phyloP scores from a whole-genome alignment of 2,888 invertebrate species.

The Omphaloscelis lunosa region DNA sequence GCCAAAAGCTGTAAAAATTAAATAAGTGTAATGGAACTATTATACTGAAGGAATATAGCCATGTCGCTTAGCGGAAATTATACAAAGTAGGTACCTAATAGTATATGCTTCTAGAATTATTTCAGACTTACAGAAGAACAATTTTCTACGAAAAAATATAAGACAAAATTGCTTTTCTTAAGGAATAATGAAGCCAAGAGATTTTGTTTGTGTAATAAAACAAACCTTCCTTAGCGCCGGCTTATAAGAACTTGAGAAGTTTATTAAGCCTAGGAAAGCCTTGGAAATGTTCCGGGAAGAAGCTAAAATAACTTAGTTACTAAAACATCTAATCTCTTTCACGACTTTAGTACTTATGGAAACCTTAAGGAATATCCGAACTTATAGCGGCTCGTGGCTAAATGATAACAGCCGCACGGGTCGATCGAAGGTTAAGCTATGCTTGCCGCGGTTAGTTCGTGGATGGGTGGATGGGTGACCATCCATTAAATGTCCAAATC shows the following conservation, averaged over 20 bases:
- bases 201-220: conserved; percentile 29
- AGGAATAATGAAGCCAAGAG: conserved; percentile 24
- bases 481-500: not conserved
- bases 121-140: not conserved
- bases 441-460: not conserved
- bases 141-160: not conserved
- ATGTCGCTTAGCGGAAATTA: not conserved
- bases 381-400: not conserved
- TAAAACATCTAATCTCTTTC: conserved; percentile 7
- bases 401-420: not conserved
- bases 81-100: not conserved
- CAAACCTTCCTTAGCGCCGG: not conserved
- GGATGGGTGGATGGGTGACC: not conserved
- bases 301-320: conserved; percentile 4
- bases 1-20: not conserved
- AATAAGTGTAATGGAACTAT: not conserved
- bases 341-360: not conserved
- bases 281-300: conserved; percentile 5
- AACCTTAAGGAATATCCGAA: conserved; percentile 14
- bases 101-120: not conserved
- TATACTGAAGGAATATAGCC: not conserved
- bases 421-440: too few species aligned
- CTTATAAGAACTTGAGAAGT: conserved; percentile 23
- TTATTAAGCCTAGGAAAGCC: conserved; percentile 22
- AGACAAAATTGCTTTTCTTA: not conserved